Conservation (phyloP, 2,888 invertebrate genomes). For the Lottia scabra region DNA sequence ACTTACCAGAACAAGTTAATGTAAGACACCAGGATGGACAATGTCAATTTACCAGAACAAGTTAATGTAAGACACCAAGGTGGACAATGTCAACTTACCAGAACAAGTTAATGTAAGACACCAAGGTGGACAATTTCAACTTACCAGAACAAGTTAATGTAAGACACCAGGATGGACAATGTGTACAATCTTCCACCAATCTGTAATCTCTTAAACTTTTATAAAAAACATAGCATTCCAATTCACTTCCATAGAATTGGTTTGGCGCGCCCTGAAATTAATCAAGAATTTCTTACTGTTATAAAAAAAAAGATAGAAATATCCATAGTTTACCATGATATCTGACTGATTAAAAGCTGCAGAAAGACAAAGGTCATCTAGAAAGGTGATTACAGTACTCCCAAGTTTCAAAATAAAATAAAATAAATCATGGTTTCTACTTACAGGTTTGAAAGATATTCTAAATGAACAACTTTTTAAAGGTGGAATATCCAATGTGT, state of each 20-base stretch:
- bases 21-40: too few relatives aligned
- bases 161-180: conserved; percentile 66
- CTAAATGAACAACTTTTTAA: conserved; percentile 64
- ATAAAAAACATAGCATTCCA: conserved; percentile 67
- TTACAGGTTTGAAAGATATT: conserved; percentile 67
- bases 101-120: too few relatives aligned
- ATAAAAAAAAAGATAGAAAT: too few relatives aligned
- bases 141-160: conserved; percentile 62
- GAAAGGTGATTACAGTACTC: too few relatives aligned
- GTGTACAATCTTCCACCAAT: conserved; percentile 63
- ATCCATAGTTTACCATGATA: too few relatives aligned
- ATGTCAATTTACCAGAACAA: too few relatives aligned
- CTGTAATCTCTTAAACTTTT: conserved; percentile 67
- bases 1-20: too few relatives aligned
- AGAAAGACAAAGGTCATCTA: too few relatives aligned
- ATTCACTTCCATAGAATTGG: conserved; percentile 64
- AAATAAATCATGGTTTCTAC: conserved; percentile 26
- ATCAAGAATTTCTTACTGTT: not conserved
- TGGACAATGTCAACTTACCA: too few relatives aligned
- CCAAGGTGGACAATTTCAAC: not conserved
- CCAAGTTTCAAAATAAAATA: too few relatives aligned
- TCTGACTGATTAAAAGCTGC: too few relatives aligned
- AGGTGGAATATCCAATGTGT: conserved; percentile 62
- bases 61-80: too few relatives aligned
- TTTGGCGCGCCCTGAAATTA: conserved; percentile 58